Evolutionary conservation across 92 coral and sea anemone species (phyloP), one percentile per base, ranked within the genome.

Genomic region (Virgularia gustaviana): DNA sequence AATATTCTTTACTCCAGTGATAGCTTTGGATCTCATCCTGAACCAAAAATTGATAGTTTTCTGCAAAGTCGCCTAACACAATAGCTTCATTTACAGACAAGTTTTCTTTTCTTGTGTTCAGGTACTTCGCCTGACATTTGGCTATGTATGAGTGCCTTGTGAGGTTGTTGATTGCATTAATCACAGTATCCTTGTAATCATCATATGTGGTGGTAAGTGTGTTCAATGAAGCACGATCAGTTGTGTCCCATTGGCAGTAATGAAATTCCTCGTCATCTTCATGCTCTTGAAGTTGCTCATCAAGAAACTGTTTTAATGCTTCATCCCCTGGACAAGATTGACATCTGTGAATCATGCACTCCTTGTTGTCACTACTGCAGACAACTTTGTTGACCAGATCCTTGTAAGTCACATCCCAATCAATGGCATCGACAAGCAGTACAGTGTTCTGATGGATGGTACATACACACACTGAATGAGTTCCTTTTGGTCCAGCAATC

Each of bases 31-130:
- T 36, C 19, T 67, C 64, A 76, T 76, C 81, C 53, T 76, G 81
- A 34, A 76, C 63, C 44, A 76, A 30, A 63, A 76, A 76, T 41
- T 42, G 49, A 36, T 76, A 63, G 49, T 76, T 76, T 76, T 76
- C 73, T 20, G 81, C 81, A 63, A 76, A 76, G 47, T 76, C 81
- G n/a, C 70, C 59, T 35, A 76, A 31, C 15, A 64, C 57, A 31
- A 76, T 30, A 19, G 74, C 74, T 32, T 62, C 60, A 49, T 64
- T 51, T 33, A 38, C 36, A 24, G 62, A 30, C 53, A 75, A 62
- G 19, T 75, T 51, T 38, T 75, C 73, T 72, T 75, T 75, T 11
- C 52, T 43, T 44, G 30, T 57, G 45, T 42, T 59, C 30, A 75
- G 51, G 64, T 38, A 74, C 49, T 74, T 58, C 41, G 71, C 54